Conservation (phyloP, 2,797 vertebrate species). For the Phalanger gymnotis region DNA sequence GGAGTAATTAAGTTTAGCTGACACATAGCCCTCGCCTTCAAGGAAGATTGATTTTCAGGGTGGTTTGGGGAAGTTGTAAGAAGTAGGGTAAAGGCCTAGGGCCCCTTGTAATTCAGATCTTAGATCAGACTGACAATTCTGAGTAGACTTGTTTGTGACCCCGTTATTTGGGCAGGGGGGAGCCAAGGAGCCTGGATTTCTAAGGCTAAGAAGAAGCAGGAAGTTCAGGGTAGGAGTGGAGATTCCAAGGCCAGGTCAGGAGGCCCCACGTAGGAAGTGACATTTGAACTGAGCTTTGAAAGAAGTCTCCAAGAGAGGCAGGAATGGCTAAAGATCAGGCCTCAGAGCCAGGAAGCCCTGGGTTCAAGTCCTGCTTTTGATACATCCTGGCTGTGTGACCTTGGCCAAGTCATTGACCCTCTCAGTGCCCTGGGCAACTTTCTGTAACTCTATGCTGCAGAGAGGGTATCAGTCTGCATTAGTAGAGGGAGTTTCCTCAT, state of each 20-base stretch:
- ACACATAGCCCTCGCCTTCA: not conserved
- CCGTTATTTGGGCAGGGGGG: not conserved
- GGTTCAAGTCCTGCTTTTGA: not conserved
- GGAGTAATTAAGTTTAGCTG: not conserved
- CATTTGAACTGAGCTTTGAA: not conserved
- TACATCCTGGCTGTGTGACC: not conserved
- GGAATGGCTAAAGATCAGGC: not conserved
- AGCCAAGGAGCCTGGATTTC: not conserved
- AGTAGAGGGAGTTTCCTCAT: not conserved
- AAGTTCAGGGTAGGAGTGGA: not conserved
- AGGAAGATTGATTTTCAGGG: not conserved
- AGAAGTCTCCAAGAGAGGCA: not conserved
- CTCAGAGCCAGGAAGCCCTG: not conserved
- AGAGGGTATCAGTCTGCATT: not conserved
- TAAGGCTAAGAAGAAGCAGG: not conserved
- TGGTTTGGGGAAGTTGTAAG: not conserved
- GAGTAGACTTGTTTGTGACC: not conserved
- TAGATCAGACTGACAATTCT: not conserved
- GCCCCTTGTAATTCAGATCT: not conserved
- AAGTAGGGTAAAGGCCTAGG: not conserved
- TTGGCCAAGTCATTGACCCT: not conserved
- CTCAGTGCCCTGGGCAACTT: not conserved
- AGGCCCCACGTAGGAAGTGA: not conserved
- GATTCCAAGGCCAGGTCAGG: not conserved
- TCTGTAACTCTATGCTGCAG: not conserved